A percentile compares a stretch with the other conserved stretches of the same genome.
These are phyloP conservation scores for Cheilosia impressa DNA, from an alignment of 2,888 invertebrate genomes.

Conservation along the genomic window DNA sequence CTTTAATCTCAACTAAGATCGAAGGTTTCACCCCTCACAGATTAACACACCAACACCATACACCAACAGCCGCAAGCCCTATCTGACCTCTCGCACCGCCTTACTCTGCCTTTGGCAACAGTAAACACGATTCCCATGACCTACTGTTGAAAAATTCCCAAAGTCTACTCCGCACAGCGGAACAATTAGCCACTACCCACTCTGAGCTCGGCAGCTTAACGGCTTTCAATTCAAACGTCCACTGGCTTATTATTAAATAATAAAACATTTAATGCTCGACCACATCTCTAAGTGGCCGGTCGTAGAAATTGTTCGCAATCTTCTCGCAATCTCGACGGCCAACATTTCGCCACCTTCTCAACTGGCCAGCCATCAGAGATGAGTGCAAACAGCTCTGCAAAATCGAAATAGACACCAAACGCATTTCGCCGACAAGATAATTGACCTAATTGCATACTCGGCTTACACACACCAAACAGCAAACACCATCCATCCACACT, in stretches of 20 bases:
- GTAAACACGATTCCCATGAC: not conserved
- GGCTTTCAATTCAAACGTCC: not conserved
- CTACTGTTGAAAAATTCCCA: not conserved
- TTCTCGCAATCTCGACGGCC: slow-evolving; percentile 9
- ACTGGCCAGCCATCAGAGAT: not conserved
- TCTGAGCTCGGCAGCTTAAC: not conserved
- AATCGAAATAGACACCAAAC: slow-evolving; percentile 34
- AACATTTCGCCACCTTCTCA: slow-evolving; percentile 33
- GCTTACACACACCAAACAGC: slow-evolving; percentile 30
- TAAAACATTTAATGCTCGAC: slow-evolving; percentile 6
- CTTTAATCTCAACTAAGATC: no score
- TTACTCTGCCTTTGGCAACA: no score
- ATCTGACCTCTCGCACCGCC: no score
- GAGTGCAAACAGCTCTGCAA: not conserved
- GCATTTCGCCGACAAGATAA: slow-evolving; percentile 66
- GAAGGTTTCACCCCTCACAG: no score
- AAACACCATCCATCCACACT: slow-evolving; percentile 21
- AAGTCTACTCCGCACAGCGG: not conserved
- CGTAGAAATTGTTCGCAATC: slow-evolving; percentile 17
- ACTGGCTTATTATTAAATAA: slow-evolving; percentile 16
- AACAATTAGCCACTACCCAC: not conserved
- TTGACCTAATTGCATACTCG: slow-evolving; percentile 70
- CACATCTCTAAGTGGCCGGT: not conserved
- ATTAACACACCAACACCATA: no score
- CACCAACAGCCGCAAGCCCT: no score